phyloP scores from a whole-genome alignment of 2,888 invertebrate genomes.

The Sesamia inferens region DNA sequence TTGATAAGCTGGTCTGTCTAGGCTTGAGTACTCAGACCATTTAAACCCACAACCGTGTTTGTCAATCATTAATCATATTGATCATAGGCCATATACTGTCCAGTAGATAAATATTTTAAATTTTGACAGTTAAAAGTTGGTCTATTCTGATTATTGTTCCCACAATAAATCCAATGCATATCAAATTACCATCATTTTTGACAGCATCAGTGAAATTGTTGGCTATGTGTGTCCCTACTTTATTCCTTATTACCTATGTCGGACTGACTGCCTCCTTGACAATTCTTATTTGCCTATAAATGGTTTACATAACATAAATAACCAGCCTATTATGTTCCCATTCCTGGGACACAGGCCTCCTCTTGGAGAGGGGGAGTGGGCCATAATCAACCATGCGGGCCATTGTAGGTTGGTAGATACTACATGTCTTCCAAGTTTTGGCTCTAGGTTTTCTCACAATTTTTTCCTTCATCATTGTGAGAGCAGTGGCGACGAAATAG shows the following conservation, averaged over 20 bases:
- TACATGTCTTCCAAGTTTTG: too few species aligned
- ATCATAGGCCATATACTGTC: neutral
- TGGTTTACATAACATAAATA: too few species aligned
- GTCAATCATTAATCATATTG: neutral
- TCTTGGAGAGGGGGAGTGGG: too few species aligned
- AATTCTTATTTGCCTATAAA: neutral
- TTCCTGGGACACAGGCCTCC: too few species aligned
- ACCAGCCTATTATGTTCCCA: too few species aligned
- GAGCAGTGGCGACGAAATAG: too few species aligned
- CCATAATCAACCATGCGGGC: too few species aligned
- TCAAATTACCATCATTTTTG: slow-evolving; percentile 19
- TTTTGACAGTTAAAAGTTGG: neutral
- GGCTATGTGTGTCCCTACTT: too few species aligned
- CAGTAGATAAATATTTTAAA: neutral
- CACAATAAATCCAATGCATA: neutral
- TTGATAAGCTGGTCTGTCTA: neutral
- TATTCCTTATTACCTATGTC: neutral
- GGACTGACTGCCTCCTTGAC: neutral
- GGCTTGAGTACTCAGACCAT: neutral
- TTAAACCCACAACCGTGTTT: too few species aligned
- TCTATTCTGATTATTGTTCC: neutral
- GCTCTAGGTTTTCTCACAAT: too few species aligned
- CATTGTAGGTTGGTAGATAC: too few species aligned
- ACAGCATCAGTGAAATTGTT: neutral
- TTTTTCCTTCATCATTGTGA: too few species aligned